Evolutionary conservation across 1,140 invertebrate species (phyloP).

Genomic region (Zophobas atratus): DNA sequence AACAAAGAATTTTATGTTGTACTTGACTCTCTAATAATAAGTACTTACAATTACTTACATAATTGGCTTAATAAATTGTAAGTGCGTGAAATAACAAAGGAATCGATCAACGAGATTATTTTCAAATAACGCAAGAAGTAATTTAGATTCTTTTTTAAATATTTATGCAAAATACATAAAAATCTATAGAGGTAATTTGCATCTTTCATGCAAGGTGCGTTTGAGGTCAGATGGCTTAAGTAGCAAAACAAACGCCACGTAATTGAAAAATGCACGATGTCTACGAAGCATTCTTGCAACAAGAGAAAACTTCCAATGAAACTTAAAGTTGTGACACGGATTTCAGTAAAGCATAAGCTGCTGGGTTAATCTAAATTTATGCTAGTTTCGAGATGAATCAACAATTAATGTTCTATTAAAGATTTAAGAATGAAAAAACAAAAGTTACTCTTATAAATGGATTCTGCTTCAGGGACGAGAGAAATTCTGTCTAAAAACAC

Average conservation of each 20-base stretch:
- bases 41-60: neutral
- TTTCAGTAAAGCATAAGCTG: no score
- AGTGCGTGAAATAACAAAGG: slow-evolving; percentile 40
- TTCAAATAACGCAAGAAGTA: slow-evolving; percentile 44
- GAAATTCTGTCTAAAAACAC: no score
- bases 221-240: slow-evolving; percentile 44
- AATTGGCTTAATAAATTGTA: slow-evolving; percentile 20
- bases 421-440: no score
- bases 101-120: slow-evolving; percentile 47
- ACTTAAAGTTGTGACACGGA: no score
- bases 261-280: slow-evolving; percentile 26
- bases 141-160: slow-evolving; percentile 49
- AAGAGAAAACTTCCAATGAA: no score
- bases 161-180: slow-evolving; percentile 51
- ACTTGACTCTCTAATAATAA: neutral
- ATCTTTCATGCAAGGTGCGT: slow-evolving; percentile 51
- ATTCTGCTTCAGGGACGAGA: no score
- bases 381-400: no score
- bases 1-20: neutral
- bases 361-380: no score
- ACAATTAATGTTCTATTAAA: no score
- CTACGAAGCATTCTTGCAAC: no score
- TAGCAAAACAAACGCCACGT: slow-evolving; percentile 31
- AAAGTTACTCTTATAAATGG: no score
- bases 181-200: slow-evolving; percentile 52